Evolutionary conservation across 2,888 invertebrate genomes (phyloP).

Genomic region (Toxonevra muliebris): DNA sequence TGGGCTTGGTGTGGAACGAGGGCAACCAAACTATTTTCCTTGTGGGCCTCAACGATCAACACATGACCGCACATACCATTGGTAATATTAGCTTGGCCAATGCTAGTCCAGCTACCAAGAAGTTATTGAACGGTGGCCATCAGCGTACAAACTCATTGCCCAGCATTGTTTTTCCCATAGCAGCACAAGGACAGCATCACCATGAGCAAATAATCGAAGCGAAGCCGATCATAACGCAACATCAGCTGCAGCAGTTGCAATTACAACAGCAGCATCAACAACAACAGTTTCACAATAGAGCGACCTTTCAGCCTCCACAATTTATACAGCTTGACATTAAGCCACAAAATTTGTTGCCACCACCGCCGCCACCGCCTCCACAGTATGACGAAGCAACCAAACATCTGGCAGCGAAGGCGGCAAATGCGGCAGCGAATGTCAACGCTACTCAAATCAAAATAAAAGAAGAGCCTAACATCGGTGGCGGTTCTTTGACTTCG

Average conservation of each 20-base stretch:
- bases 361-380: conserved; percentile 69
- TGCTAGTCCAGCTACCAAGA: conserved; percentile 54
- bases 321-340: conserved; percentile 60
- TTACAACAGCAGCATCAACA: conserved; percentile 50
- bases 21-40: conserved; percentile 69
- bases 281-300: conserved; percentile 37
- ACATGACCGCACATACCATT: conserved; percentile 59
- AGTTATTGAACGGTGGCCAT: conserved; percentile 67
- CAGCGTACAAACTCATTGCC: conserved; percentile 69
- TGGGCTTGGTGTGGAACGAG: conserved; percentile 74
- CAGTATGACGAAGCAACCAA: conserved; percentile 78
- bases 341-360: conserved; percentile 67
- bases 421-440: conserved; percentile 22
- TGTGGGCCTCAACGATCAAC: conserved; percentile 66
- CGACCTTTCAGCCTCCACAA: conserved; percentile 47
- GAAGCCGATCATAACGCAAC: conserved; percentile 50
- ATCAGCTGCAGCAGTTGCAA: conserved; percentile 60
- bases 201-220: conserved; percentile 48
- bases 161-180: conserved; percentile 68
- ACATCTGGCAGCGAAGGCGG: conserved; percentile 64
- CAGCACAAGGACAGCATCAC: conserved; percentile 44
- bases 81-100: conserved; percentile 60
- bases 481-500: conserved; percentile 19
- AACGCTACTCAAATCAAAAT: conserved; percentile 52
- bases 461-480: conserved; percentile 49